A percentile compares a stretch with the other conserved stretches of the same genome.
Evolutionary conservation across 1,140 invertebrate genomes (phyloP).

Genomic region (Ericerus pela): DNA sequence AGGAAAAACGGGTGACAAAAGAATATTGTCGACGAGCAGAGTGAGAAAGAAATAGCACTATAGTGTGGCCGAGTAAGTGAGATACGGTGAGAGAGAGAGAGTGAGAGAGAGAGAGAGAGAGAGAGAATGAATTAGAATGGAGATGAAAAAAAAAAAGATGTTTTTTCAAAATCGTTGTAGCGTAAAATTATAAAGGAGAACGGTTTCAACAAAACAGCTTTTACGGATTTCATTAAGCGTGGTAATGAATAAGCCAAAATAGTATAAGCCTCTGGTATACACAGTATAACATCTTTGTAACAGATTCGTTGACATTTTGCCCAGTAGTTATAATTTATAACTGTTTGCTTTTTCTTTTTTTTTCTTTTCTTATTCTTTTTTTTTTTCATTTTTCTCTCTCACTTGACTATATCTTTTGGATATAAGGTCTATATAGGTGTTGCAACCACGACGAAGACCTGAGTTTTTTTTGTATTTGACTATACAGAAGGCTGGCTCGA

Average conservation of each 20-base stretch:
- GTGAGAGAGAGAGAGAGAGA: background rate
- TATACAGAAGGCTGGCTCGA: too few species aligned
- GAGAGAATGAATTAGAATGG: background rate
- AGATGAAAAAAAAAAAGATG: too few species aligned
- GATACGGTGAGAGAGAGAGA: background rate
- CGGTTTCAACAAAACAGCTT: conserved; percentile 11
- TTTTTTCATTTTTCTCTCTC: background rate
- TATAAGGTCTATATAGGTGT: too few species aligned
- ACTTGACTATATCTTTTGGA: too few species aligned
- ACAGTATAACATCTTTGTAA: conserved; percentile 8
- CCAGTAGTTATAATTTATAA: conserved; percentile 10
- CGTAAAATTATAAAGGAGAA: conserved; percentile 10
- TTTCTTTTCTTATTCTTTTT: background rate
- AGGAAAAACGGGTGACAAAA: background rate
- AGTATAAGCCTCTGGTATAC: too few species aligned
- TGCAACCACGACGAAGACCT: too few species aligned
- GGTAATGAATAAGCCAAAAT: conserved; percentile 11
- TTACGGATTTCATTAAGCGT: conserved; percentile 12
- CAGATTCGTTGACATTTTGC: conserved; percentile 12
- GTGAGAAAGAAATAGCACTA: conserved; percentile 16
- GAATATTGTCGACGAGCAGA: conserved; percentile 6
- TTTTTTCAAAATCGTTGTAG: conserved; percentile 7
- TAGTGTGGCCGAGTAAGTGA: background rate
- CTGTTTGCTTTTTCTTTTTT: conserved; percentile 7
- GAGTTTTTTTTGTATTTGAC: too few species aligned